A percentile compares a stretch with the other conserved stretches of the same genome.
These are phyloP conservation scores for Drosophila quadrilineata DNA, from an alignment of 1,140 invertebrate genomes.

Conservation along the genomic window DNA sequence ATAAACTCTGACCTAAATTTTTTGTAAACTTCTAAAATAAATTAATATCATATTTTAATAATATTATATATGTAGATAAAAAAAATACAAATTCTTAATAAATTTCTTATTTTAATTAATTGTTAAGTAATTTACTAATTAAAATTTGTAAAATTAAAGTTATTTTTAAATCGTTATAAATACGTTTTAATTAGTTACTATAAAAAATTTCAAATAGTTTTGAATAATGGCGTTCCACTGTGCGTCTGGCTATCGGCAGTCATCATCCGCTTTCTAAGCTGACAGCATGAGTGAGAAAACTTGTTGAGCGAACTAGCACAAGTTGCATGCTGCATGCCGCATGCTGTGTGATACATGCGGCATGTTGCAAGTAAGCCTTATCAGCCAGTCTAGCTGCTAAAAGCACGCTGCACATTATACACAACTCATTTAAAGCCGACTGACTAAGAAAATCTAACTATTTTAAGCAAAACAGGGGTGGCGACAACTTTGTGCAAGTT, in stretches of 20 bases:
- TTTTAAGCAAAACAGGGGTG: conserved; percentile 29
- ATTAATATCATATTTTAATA: too few relatives aligned
- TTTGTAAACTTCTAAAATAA: too few relatives aligned
- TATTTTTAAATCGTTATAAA: too few relatives aligned
- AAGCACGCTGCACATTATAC: conserved; percentile 45
- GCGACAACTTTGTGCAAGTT: conserved; percentile 64
- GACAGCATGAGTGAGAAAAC: conserved; percentile 65
- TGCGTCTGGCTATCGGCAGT: not conserved
- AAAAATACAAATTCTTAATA: too few relatives aligned
- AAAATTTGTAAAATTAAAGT: too few relatives aligned
- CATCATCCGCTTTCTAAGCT: conserved; percentile 40
- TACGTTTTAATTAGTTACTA: too few relatives aligned
- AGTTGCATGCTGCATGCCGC: not conserved
- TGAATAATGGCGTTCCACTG: not conserved
- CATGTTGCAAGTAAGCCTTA: conserved; percentile 26
- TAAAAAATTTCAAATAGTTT: too few relatives aligned
- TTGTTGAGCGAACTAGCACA: conserved; percentile 56
- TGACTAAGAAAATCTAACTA: conserved; percentile 24
- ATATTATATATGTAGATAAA: too few relatives aligned
- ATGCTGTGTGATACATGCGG: not conserved
- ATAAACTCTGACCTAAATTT: too few relatives aligned
- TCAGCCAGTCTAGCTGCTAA: conserved; percentile 27
- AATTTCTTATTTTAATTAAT: too few relatives aligned
- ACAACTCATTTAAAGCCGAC: conserved; percentile 73
- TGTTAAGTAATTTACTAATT: too few relatives aligned